Evolutionary conservation across 2,888 invertebrate species (phyloP), one percentile per base, ranked within the genome.

Genomic region (Mamestra brassicae): DNA sequence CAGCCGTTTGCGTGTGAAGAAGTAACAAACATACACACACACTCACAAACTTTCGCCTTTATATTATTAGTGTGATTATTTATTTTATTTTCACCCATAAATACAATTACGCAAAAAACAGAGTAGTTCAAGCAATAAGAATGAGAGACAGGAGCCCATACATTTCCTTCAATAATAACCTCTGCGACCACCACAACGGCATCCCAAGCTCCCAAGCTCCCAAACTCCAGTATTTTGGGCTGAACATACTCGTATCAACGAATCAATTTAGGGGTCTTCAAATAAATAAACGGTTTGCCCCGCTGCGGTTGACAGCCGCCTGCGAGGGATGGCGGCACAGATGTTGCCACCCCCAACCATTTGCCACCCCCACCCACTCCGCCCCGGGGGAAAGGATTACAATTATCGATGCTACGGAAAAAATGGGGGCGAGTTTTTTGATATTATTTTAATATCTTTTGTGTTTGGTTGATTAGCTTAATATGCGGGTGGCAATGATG

Each of bases 281-380:
- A 90, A 93, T 93, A 94, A 93, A 94, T 93, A 94, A 92, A 90
- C 88, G 89, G 87, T 87, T 87, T 77, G 83, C 83, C 85, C 86
- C 89, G 88, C 93, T 95, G 95, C 88, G 94, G 93, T 92, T 95
- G 95, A 95, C 95, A 94, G 94, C 86, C 88, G 90, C 88, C 93
- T 93, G 94, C 90, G 91, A 92, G 94, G 94, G 94, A 94, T 93
- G 91, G 94, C 93, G 87, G 87, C 90, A 74, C 95, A 95, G 94
- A 92, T 94, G 94, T 89, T 90, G 80, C 92, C 89, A 71, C 85
- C 90, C 83, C 81, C 76, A 17, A 17, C 47, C 62, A 45, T 26
- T n/a, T 52, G 15, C 36, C 54, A 13, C 90, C 88, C 68, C 85
- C 88, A 79, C 78, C 71, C 63, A 63, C 71, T 71, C 73, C 55